Percentiles rank a stretch among this genome's conserved stretches.
Evolutionary conservation across 2,888 invertebrate genomes (phyloP).

Genomic region (Monoplex corrugatus): DNA sequence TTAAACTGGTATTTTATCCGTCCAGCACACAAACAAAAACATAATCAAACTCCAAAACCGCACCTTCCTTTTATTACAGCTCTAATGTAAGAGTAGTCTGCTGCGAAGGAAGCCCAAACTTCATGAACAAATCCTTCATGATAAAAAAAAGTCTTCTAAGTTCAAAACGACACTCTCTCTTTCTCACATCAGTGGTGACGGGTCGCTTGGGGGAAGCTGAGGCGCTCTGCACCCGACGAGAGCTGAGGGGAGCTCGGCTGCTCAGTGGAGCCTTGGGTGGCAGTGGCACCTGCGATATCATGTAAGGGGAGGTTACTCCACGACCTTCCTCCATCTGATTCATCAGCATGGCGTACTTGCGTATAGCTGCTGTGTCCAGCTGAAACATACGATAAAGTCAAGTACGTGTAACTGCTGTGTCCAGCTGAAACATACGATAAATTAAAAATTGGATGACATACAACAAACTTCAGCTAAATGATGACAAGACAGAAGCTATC

Average conservation of each 20-base stretch:
- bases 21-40: too few relatives aligned
- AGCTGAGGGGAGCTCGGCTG: slow-evolving; percentile 41
- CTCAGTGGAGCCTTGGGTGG: slow-evolving; percentile 67
- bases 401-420: slow-evolving; percentile 74
- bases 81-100: too few relatives aligned
- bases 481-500: too few relatives aligned
- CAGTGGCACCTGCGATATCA: slow-evolving; percentile 68
- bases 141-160: too few relatives aligned
- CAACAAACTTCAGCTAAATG: too few relatives aligned
- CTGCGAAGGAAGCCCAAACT: too few relatives aligned
- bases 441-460: too few relatives aligned
- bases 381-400: slow-evolving; percentile 54
- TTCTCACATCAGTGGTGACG: slow-evolving; percentile 40
- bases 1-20: too few relatives aligned
- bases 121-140: too few relatives aligned
- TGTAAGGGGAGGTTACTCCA: slow-evolving; percentile 74
- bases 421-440: slow-evolving; percentile 66
- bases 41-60: too few relatives aligned
- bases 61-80: too few relatives aligned
- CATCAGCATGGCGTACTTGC: slow-evolving; percentile 75
- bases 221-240: slow-evolving; percentile 38
- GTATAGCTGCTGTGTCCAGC: slow-evolving; percentile 76
- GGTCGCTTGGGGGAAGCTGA: slow-evolving; percentile 51
- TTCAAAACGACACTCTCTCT: not conserved
- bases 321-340: slow-evolving; percentile 68